phyloP scores from a whole-genome alignment of 2,797 vertebrate genomes.

The Enteromius mattozi region DNA sequence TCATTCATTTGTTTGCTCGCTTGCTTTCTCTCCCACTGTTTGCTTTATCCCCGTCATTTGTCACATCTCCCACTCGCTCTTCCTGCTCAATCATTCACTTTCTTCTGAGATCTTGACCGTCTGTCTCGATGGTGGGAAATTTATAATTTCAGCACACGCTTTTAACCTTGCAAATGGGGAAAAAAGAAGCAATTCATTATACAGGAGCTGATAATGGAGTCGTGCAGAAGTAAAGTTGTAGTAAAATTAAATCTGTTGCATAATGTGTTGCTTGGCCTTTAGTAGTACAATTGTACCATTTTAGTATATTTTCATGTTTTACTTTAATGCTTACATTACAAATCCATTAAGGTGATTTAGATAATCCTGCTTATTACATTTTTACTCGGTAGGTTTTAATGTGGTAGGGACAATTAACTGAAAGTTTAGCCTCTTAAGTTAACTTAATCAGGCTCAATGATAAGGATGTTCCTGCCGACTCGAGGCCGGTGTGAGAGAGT shows the following conservation, averaged over 20 bases:
- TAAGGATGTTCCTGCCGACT: background rate
- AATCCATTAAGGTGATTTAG: background rate
- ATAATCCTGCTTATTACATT: background rate
- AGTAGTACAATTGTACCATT: background rate
- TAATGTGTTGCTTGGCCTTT: background rate
- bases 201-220: background rate
- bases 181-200: slow-evolving; percentile 6
- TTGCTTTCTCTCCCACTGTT: slow-evolving; percentile 10
- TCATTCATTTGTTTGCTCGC: slow-evolving; percentile 3
- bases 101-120: slow-evolving; percentile 10
- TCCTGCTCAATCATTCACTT: background rate
- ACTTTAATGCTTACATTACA: background rate
- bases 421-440: slow-evolving; percentile 28
- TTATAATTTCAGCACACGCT: background rate
- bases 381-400: background rate
- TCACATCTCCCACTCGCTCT: background rate
- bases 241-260: background rate
- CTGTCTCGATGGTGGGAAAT: background rate
- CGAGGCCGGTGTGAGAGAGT: background rate
- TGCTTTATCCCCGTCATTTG: slow-evolving; percentile 14
- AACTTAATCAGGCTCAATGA: slow-evolving; percentile 2
- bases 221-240: background rate
- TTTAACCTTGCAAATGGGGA: background rate
- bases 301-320: background rate
- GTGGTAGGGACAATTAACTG: background rate